A percentile compares a stretch with the other conserved stretches of the same genome.
Conservation (phyloP, 2,113 vertebrate species). For the Oncorhynchus clarkii region DNA sequence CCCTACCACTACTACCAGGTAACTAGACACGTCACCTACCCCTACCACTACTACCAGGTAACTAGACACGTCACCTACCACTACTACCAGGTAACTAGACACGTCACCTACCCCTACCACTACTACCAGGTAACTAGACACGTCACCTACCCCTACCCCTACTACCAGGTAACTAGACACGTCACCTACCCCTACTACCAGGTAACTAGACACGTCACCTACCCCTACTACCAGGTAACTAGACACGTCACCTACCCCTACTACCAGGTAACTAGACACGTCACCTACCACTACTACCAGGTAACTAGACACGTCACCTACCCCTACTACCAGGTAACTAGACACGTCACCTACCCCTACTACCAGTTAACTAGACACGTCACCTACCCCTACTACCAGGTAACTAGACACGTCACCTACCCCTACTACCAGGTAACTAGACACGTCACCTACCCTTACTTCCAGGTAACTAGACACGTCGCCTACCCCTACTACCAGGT, state of each 20-base stretch:
- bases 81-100: slow-evolving; percentile 72
- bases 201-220: slow-evolving; percentile 47
- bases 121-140: slow-evolving; percentile 63
- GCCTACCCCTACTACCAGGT: slow-evolving; percentile 89
- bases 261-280: slow-evolving; percentile 62
- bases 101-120: slow-evolving; percentile 87
- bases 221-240: slow-evolving; percentile 42
- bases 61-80: slow-evolving; percentile 30
- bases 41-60: slow-evolving; percentile 41
- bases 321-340: slow-evolving; percentile 25
- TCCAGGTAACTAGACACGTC: too few relatives aligned
- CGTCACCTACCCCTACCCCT: slow-evolving; percentile 84
- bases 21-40: slow-evolving; percentile 37
- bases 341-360: slow-evolving; percentile 62
- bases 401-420: slow-evolving; percentile 39
- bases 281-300: slow-evolving; percentile 36
- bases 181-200: slow-evolving; percentile 57
- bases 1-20: slow-evolving; percentile 87
- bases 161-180: slow-evolving; percentile 62
- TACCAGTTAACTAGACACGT: too few relatives aligned
- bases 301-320: slow-evolving; percentile 89
- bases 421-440: slow-evolving; percentile 75
- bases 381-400: slow-evolving; percentile 86
- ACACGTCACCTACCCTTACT: slow-evolving; percentile 92
- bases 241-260: slow-evolving; percentile 79